Percentiles rank a stretch among this genome's conserved stretches.
These are phyloP conservation scores for Rostratula benghalensis DNA, from an alignment of 2,113 vertebrate species.

Conservation along the genomic window DNA sequence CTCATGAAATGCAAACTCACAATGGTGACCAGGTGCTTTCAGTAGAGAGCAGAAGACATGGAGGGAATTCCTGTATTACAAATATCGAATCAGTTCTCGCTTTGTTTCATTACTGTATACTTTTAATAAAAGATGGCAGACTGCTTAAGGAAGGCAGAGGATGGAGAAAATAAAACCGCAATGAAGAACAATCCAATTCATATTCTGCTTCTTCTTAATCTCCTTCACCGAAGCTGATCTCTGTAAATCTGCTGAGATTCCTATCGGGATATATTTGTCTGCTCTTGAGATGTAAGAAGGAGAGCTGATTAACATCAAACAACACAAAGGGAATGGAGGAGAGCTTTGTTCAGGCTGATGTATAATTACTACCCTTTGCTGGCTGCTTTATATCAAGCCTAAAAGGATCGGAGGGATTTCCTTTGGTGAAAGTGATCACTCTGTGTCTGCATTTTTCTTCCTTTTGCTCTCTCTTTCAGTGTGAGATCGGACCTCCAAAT, in stretches of 20 bases:
- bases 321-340: not conserved
- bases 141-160: not conserved
- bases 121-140: not conserved
- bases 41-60: not conserved
- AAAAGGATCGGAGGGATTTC: conserved; percentile 57
- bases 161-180: not conserved
- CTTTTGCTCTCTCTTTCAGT: not conserved
- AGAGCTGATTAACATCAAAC: conserved; percentile 20
- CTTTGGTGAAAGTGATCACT: conserved; percentile 32
- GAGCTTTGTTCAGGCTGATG: conserved; percentile 40
- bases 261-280: conserved; percentile 35
- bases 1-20: not conserved
- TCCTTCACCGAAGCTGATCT: not conserved
- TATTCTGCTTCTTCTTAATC: conserved; percentile 16
- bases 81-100: not conserved
- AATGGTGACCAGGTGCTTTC: not conserved
- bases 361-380: conserved; percentile 56
- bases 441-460: not conserved
- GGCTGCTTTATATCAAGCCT: conserved; percentile 42
- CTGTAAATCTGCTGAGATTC: conserved; percentile 35
- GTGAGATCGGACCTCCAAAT: not conserved
- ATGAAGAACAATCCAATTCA: not conserved
- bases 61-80: not conserved
- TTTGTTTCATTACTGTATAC: not conserved
- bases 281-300: conserved; percentile 54